Evolutionary conservation across 2,888 invertebrate genomes (phyloP), one percentile per base, ranked within the genome.

Genomic region (Nezara viridula): DNA sequence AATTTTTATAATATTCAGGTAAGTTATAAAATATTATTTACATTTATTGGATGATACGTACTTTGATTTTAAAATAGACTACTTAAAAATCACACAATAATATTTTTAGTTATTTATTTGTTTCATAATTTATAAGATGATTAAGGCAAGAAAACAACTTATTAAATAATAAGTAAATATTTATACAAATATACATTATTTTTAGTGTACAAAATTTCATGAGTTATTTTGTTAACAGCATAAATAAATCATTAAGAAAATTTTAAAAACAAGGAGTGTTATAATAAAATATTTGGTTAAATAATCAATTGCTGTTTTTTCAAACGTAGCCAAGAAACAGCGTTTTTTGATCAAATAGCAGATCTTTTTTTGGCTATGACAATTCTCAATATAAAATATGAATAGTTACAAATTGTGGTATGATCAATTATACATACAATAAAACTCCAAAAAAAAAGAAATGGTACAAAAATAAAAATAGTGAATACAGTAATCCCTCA

Each of bases 1-100:
- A 27, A n/a, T 14, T 60, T 60, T 44, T 81, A 81, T 44, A 81
- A 44, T 81, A 44, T 24, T 81, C 24, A 81, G 14, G 44, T 81
- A 77, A 77, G 44, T 81, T 81, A 81, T 44, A 81, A 81, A 81
- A 81, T 44, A 81, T 44, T 81, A 81, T 81, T 81, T 44, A 77
- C 12, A 81, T n/a, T 44, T 81, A 81, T 81, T 81, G 44, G n/a
- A 81, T 24, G 44, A 40, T 3, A 81, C n/a, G n/a, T 81, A 3
- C 66, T 66, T 66, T 66, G 27, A 66, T 44, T 10, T 81, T 81
- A n/a, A 81, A 81, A n/a, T 44, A 81, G n/a, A n/a, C 2, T n/a
- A 81, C 44, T 24, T 81, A 81, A 81, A 44, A n/a, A 81, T 37
- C 21, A 44, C 4, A 44, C 24, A 14, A n/a, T 44, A 2, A 44